Percentiles rank a stretch among this genome's conserved stretches.
Conservation (phyloP, 2,888 invertebrate genomes). For the Thelaira solivaga region DNA sequence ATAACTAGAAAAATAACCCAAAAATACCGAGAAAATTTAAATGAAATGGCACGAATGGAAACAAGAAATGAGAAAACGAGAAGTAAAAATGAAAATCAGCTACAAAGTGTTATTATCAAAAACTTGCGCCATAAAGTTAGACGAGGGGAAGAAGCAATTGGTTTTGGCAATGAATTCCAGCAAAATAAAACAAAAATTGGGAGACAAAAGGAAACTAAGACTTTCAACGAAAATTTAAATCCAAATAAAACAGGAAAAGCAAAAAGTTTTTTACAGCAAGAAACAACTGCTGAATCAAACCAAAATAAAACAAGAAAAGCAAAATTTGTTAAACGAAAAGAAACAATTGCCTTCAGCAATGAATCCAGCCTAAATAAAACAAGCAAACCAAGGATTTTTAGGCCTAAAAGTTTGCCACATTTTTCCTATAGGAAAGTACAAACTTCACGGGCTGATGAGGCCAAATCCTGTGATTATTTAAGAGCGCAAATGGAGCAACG, state of each 20-base stretch:
- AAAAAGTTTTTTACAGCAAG: no score
- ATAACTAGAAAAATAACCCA: background rate
- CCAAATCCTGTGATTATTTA: constrained; percentile 67
- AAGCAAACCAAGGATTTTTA: background rate
- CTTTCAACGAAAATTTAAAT: no score
- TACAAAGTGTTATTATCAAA: constrained; percentile 28
- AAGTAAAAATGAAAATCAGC: background rate
- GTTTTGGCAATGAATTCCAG: background rate
- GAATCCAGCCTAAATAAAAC: background rate
- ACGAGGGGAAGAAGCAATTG: constrained; percentile 23
- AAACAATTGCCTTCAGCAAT: no score
- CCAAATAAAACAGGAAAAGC: no score
- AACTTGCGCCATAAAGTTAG: constrained; percentile 57
- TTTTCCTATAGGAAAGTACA: background rate
- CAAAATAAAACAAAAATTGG: background rate
- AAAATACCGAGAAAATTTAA: background rate
- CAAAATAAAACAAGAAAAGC: no score
- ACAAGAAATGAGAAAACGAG: background rate
- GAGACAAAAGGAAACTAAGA: no score
- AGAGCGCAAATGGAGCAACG: constrained; percentile 69
- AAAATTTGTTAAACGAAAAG: constrained; percentile 52
- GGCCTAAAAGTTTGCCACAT: background rate
- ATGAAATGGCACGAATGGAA: background rate
- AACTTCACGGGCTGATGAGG: constrained; percentile 64
- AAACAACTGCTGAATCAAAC: no score